Conservation (phyloP, 2,888 invertebrate species). For the Ormyrus thymus region DNA sequence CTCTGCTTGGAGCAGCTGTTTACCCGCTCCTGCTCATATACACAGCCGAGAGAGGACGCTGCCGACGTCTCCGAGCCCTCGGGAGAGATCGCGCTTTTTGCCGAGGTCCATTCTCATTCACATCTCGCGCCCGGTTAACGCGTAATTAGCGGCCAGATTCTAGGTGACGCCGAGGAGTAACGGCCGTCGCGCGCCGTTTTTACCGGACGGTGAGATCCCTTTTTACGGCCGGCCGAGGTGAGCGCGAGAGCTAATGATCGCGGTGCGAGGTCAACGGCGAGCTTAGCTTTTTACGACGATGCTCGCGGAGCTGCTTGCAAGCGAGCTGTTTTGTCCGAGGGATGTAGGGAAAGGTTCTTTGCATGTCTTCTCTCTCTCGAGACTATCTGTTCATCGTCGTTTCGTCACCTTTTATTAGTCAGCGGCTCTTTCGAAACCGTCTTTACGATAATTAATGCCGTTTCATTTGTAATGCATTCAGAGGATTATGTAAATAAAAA, state of each 20-base stretch:
- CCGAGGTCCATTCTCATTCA: constrained; percentile 44
- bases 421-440: too few species aligned
- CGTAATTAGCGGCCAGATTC: constrained; percentile 52
- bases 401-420: too few species aligned
- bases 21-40: not conserved
- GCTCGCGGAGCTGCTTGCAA: too few species aligned
- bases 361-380: too few species aligned
- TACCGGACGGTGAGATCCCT: constrained; percentile 10
- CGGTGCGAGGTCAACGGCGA: constrained; percentile 9
- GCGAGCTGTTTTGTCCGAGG: too few species aligned
- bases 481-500: too few species aligned
- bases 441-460: too few species aligned
- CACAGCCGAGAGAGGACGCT: not conserved
- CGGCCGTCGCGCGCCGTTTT: constrained; percentile 43
- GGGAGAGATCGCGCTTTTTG: constrained; percentile 28
- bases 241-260: constrained; percentile 18
- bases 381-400: too few species aligned
- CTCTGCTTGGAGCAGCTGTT: constrained; percentile 3
- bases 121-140: constrained; percentile 50
- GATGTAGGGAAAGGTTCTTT: too few species aligned
- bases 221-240: not conserved
- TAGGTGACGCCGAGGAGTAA: constrained; percentile 49
- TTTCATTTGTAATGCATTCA: too few species aligned
- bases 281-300: not conserved
- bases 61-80: not conserved